phyloP scores from a whole-genome alignment of 2,797 vertebrate species.

The Furcifer pardalis region DNA sequence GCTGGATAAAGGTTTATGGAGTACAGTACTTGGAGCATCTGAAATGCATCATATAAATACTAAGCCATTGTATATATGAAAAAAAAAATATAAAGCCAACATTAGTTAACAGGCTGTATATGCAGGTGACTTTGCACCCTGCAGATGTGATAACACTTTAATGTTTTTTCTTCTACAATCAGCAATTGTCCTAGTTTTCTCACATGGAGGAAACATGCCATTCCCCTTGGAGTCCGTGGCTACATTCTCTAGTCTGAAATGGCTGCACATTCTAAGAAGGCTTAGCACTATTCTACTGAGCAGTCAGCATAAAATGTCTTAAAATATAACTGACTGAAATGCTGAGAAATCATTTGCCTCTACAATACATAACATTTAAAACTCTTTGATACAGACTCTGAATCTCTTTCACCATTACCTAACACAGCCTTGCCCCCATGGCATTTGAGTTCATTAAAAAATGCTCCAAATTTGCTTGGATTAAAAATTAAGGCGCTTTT shows the following conservation, averaged over 20 bases:
- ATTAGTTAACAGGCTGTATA: not conserved
- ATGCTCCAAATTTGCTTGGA: not conserved
- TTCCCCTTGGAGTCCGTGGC: not conserved
- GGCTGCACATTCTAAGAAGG: not conserved
- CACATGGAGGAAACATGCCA: not conserved
- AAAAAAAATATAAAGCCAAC: not conserved
- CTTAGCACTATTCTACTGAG: not conserved
- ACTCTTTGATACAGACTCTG: not conserved
- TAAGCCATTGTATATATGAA: not conserved
- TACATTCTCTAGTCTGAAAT: not conserved
- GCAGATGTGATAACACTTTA: not conserved
- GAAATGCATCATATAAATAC: not conserved
- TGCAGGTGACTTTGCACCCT: not conserved
- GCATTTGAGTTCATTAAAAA: not conserved
- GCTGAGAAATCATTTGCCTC: not conserved
- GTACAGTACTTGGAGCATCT: not conserved
- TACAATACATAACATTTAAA: conserved; percentile 9
- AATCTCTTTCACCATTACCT: not conserved
- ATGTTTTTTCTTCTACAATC: not conserved
- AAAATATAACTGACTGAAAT: not conserved
- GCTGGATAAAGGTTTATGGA: not conserved
- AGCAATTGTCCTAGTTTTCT: not conserved
- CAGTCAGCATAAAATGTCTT: not conserved
- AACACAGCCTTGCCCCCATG: not conserved
- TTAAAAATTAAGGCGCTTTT: not conserved